A percentile compares a stretch with the other conserved stretches of the same genome.
Evolutionary conservation across 2,797 vertebrate genomes (phyloP).

Genomic region (Lagocephalus sceleratus): DNA sequence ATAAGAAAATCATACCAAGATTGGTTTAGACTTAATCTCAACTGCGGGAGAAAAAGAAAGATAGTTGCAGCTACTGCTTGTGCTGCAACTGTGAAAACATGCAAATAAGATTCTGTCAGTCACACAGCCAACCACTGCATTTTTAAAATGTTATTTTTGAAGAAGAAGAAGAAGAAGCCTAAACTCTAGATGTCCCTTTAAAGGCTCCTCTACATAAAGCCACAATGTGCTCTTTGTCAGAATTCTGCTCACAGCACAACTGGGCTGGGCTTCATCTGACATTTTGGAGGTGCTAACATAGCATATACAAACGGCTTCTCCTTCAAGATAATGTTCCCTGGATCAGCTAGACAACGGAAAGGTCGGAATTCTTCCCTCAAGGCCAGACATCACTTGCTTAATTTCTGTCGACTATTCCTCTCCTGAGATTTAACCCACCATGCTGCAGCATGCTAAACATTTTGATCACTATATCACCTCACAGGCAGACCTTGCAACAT

Average conservation of each 20-base stretch:
- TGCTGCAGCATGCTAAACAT: constrained; percentile 45
- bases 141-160: not conserved
- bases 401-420: constrained; percentile 44
- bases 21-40: too few relatives aligned
- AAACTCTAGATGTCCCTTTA: not conserved
- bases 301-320: constrained; percentile 30
- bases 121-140: too few relatives aligned
- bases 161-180: not conserved
- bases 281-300: constrained; percentile 40
- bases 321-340: constrained; percentile 40
- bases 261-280: constrained; percentile 41
- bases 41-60: too few relatives aligned
- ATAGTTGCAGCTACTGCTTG: too few relatives aligned
- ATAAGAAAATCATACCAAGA: too few relatives aligned
- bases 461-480: constrained; percentile 13
- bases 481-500: constrained; percentile 34
- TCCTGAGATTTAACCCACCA: constrained; percentile 15
- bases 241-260: constrained; percentile 27
- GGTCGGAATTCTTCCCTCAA: constrained; percentile 36
- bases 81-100: too few relatives aligned
- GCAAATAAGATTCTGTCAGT: too few relatives aligned
- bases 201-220: constrained; percentile 9
- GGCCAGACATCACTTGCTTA: constrained; percentile 29
- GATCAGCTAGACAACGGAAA: constrained; percentile 51
- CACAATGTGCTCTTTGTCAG: constrained; percentile 1